Conservation (phyloP, 2,113 vertebrate species). For the Cyphomyrus discorhynchus region DNA sequence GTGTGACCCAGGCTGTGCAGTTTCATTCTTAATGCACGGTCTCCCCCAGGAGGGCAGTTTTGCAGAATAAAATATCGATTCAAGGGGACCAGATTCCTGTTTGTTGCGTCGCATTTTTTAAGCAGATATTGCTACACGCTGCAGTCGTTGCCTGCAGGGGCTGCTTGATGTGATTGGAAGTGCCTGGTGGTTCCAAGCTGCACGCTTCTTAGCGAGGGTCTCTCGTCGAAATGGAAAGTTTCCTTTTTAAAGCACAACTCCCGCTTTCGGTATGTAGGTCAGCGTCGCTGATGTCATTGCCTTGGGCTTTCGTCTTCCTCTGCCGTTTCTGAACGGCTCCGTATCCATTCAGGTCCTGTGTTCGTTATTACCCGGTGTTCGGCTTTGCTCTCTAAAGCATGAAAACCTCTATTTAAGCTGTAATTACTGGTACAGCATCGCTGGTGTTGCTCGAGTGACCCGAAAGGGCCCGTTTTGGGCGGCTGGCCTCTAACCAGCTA, state of each 20-base stretch:
- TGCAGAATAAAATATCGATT: not conserved
- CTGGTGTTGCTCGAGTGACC: not conserved
- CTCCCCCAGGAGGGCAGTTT: not conserved
- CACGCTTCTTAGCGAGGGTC: not conserved
- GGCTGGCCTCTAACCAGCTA: not conserved
- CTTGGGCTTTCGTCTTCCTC: constrained; percentile 25
- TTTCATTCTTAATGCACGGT: not conserved
- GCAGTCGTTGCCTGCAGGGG: not conserved
- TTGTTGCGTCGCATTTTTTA: not conserved
- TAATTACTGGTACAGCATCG: not conserved
- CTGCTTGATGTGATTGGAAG: not conserved
- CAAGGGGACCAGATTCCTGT: not conserved
- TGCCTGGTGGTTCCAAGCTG: not conserved
- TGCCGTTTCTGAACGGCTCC: not conserved
- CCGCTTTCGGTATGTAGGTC: constrained; percentile 28
- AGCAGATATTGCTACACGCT: not conserved
- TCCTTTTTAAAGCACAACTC: constrained; percentile 8
- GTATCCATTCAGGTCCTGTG: too few species aligned
- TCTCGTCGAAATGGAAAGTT: constrained; percentile 6
- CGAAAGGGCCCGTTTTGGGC: not conserved
- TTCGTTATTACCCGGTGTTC: not conserved
- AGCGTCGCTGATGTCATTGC: constrained; percentile 23
- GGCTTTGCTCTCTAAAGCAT: not conserved
- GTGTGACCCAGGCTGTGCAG: not conserved
- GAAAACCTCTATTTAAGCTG: not conserved